These are phyloP conservation scores for Parazoanthus darwini DNA, from an alignment of 92 coral and sea anemone genomes.

Conservation along the genomic window DNA sequence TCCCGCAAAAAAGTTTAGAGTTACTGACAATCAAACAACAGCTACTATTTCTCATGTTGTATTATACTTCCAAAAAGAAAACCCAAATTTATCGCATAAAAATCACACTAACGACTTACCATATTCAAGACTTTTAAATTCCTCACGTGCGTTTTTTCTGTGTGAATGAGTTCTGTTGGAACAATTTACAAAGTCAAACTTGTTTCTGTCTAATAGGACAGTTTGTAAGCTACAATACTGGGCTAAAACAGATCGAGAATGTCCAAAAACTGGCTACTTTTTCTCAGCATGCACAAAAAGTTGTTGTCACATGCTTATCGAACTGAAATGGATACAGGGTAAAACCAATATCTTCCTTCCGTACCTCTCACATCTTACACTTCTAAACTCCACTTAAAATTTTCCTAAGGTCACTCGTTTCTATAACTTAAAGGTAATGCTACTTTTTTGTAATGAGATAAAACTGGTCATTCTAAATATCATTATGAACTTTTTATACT, in stretches of 20 bases:
- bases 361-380: background rate
- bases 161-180: constrained; percentile 90
- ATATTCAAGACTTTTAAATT: constrained; percentile 91
- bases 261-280: background rate
- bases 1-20: background rate
- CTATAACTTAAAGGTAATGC: background rate
- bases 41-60: background rate
- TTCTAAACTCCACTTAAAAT: background rate
- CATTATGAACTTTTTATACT: background rate
- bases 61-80: background rate
- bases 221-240: background rate
- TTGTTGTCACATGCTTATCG: background rate
- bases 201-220: background rate
- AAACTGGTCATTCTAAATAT: background rate
- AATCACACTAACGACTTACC: constrained; percentile 52
- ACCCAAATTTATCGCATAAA: too few species aligned
- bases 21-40: background rate
- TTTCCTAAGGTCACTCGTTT: background rate
- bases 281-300: background rate
- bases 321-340: background rate
- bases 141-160: constrained; percentile 97
- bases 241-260: background rate
- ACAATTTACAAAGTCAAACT: constrained; percentile 1
- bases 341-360: background rate
- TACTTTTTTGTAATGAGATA: background rate